Percentiles rank a stretch among this genome's conserved stretches.
Evolutionary conservation across 1,140 invertebrate species (phyloP).

Genomic region (Dreissena polymorpha): DNA sequence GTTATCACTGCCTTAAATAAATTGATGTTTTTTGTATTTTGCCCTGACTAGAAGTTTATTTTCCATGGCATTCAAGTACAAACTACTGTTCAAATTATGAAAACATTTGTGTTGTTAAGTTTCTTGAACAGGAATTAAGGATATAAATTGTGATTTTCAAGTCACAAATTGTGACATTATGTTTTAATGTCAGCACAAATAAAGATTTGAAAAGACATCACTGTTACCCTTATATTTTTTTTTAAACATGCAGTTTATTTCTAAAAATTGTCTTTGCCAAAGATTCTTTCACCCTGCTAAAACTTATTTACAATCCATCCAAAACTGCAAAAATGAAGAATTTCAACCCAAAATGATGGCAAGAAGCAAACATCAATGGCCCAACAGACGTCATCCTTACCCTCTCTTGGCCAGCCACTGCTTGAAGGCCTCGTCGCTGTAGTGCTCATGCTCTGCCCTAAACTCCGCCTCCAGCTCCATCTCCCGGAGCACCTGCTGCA

Average conservation of each 20-base stretch:
- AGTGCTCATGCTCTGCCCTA: conserved; percentile 67
- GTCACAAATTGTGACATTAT: neutral
- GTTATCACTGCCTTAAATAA: neutral
- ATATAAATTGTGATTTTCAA: neutral
- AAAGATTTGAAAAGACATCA: neutral
- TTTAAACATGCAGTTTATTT: too few relatives aligned
- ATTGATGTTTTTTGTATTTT: too few relatives aligned
- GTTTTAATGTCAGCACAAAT: neutral
- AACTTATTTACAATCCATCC: neutral
- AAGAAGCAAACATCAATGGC: too few relatives aligned
- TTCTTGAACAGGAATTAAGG: too few relatives aligned
- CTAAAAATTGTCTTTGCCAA: neutral
- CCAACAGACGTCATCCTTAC: conserved; percentile 1
- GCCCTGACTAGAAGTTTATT: too few relatives aligned
- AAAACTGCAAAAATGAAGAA: neutral
- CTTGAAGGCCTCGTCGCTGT: conserved; percentile 71
- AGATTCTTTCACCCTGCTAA: neutral
- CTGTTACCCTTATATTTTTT: neutral
- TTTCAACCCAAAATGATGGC: too few relatives aligned
- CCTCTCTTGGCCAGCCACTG: conserved; percentile 65
- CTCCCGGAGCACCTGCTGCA: conserved; percentile 74
- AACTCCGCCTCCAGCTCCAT: conserved; percentile 71
- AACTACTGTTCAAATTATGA: too few relatives aligned
- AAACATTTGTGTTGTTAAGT: too few relatives aligned
- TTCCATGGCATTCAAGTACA: too few relatives aligned